Percentiles rank a stretch among this genome's conserved stretches.
These are phyloP conservation scores for Pandion haliaetus DNA, from an alignment of 2,113 vertebrate species.

Conservation along the genomic window DNA sequence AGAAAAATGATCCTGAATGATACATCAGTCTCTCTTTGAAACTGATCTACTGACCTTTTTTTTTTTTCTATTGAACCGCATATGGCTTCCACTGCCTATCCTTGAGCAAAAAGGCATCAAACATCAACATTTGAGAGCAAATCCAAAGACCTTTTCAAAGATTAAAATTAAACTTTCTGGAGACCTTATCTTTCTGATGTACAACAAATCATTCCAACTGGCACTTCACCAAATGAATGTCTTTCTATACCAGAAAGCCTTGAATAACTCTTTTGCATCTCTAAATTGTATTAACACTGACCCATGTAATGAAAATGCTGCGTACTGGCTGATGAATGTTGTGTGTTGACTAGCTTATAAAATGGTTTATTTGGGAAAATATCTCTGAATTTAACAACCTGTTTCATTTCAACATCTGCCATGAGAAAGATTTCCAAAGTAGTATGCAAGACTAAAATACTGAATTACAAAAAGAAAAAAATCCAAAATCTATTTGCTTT, in stretches of 20 bases:
- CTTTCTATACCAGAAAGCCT: background rate
- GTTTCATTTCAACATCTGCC: background rate
- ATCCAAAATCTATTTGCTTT: background rate
- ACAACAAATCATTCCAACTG: background rate
- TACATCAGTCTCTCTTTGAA: background rate
- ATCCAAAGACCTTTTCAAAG: background rate
- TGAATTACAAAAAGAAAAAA: background rate
- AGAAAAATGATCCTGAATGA: background rate
- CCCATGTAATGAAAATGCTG: background rate
- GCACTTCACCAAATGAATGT: background rate
- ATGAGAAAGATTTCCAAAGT: background rate
- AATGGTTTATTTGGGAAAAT: slow-evolving; percentile 55
- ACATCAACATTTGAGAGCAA: background rate
- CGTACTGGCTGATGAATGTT: background rate
- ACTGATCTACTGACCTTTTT: background rate
- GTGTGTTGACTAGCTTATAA: slow-evolving; percentile 50
- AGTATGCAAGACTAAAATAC: background rate
- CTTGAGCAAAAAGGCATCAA: background rate
- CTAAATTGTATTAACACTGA: slow-evolving; percentile 47
- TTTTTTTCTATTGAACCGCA: background rate
- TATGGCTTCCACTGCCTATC: background rate
- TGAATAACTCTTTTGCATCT: slow-evolving; percentile 10
- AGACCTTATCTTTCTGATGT: background rate
- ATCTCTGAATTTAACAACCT: background rate
- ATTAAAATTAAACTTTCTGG: background rate